Conservation (phyloP, 2,113 vertebrate genomes). For the Manacus vitellinus region DNA sequence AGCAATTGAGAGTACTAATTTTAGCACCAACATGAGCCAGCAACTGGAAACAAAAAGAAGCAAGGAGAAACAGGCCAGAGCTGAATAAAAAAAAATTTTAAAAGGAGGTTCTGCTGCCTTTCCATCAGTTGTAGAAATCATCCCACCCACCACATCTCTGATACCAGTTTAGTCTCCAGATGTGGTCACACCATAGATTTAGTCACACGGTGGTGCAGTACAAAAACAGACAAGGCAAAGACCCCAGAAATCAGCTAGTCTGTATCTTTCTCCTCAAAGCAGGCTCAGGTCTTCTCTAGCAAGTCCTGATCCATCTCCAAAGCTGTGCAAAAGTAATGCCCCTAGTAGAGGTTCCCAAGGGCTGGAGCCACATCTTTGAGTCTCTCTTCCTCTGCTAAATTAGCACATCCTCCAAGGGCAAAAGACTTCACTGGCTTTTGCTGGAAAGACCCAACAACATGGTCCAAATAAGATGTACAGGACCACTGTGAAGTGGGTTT, state of each 20-base stretch:
- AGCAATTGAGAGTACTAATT: neutral
- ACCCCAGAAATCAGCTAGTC: neutral
- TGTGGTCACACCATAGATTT: neutral
- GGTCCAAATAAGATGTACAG: neutral
- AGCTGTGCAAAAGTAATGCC: neutral
- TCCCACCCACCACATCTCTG: neutral
- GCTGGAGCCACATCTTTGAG: neutral
- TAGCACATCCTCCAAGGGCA: neutral
- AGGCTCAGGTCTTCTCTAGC: neutral
- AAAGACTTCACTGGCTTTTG: neutral
- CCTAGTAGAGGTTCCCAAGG: neutral
- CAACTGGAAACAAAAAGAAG: neutral
- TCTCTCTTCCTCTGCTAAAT: neutral
- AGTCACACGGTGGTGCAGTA: accelerated
- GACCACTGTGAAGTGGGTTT: neutral
- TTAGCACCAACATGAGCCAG: neutral
- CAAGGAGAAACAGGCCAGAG: neutral
- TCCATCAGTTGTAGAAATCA: neutral
- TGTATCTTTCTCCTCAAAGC: neutral
- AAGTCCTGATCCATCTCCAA: neutral
- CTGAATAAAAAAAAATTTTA: neutral
- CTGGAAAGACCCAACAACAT: neutral
- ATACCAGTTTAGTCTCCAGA: neutral
- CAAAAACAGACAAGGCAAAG: neutral
- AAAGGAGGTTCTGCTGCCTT: neutral